A percentile compares a stretch with the other conserved stretches of the same genome.
Evolutionary conservation across 1,140 invertebrate species (phyloP).

Genomic region (Drosophila ercepeae): DNA sequence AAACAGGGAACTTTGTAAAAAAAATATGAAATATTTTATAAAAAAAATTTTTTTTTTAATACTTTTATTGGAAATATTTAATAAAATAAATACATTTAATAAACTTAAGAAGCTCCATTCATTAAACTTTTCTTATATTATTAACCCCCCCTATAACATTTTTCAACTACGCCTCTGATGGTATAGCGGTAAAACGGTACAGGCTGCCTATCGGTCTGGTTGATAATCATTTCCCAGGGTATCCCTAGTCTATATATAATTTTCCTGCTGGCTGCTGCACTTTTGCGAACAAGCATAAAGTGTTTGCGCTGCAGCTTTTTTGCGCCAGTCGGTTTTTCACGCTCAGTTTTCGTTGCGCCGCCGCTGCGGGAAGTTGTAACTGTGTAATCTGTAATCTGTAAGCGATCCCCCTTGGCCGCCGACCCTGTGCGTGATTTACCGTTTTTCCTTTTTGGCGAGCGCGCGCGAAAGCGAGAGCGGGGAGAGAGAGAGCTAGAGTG

Average conservation of each 20-base stretch:
- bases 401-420: neutral
- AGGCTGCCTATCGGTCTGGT: no score
- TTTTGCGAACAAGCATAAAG: slow-evolving; percentile 60
- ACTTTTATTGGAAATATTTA: no score
- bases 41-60: no score
- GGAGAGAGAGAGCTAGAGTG: slow-evolving; percentile 1
- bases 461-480: neutral
- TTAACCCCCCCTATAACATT: no score
- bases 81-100: no score
- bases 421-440: slow-evolving; percentile 3
- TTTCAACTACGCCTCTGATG: no score
- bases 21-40: no score
- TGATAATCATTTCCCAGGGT: neutral
- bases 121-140: no score
- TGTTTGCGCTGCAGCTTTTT: slow-evolving; percentile 79
- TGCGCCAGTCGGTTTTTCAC: slow-evolving; percentile 62
- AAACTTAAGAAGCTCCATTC: no score
- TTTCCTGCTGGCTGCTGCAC: slow-evolving; percentile 5
- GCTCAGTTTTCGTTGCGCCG: slow-evolving; percentile 74
- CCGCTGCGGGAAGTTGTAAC: slow-evolving; percentile 71
- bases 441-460: neutral
- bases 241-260: neutral
- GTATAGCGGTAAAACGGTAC: no score
- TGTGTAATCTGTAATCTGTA: slow-evolving; percentile 14
- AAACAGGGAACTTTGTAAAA: neutral